Conservation (phyloP, 2,888 invertebrate genomes). For the Drosophila mayaguana region DNA sequence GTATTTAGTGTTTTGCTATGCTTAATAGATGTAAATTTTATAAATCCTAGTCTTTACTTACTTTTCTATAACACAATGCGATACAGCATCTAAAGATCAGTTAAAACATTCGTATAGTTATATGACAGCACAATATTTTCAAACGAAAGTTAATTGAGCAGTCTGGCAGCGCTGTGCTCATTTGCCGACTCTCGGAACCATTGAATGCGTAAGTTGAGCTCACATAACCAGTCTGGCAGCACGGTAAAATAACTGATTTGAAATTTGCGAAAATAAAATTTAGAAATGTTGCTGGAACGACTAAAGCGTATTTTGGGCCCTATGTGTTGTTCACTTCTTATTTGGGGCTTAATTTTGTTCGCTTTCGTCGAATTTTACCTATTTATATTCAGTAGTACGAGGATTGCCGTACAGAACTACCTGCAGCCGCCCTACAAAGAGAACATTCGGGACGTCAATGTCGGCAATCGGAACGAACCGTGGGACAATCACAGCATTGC, state of each 20-base stretch:
- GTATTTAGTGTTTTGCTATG: not conserved
- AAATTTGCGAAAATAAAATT: slow-evolving; percentile 1
- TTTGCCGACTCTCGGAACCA: not conserved
- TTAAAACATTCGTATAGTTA: not conserved
- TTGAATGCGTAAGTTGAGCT: not conserved
- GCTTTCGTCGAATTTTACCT: slow-evolving; percentile 18
- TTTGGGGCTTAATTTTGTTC: not conserved
- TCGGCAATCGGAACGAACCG: slow-evolving; percentile 31
- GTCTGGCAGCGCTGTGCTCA: not conserved
- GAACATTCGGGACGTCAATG: not conserved
- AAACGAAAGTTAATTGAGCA: not conserved
- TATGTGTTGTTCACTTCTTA: not conserved
- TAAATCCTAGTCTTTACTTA: not conserved
- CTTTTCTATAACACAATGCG: not conserved
- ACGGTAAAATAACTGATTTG: not conserved
- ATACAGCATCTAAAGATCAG: not conserved
- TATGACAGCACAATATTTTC: not conserved
- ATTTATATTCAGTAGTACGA: not conserved
- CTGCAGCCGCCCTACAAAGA: slow-evolving; percentile 49
- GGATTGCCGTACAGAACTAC: slow-evolving; percentile 9
- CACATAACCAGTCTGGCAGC: slow-evolving; percentile 19
- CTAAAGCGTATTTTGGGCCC: not conserved
- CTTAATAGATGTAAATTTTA: not conserved
- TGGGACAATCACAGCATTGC: slow-evolving; percentile 86
- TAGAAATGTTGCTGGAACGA: not conserved